These are phyloP conservation scores for Nothura maculosa DNA, from an alignment of 2,797 vertebrate genomes.

Conservation along the genomic window DNA sequence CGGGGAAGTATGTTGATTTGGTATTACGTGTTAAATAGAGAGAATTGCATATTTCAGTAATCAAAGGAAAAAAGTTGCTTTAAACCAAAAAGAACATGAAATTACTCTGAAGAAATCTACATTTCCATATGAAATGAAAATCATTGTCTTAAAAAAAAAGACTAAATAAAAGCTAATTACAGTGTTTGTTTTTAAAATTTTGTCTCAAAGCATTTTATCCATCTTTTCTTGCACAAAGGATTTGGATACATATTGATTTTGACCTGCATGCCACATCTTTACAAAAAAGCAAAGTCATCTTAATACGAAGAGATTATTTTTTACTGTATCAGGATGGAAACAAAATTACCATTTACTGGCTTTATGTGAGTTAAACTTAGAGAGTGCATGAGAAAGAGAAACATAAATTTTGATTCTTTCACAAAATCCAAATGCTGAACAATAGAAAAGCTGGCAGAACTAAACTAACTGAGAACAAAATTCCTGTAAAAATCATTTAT, in stretches of 20 bases:
- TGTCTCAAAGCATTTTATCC: constrained; percentile 65
- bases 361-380: constrained; percentile 64
- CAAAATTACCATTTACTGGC: constrained; percentile 23
- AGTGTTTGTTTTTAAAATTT: constrained; percentile 76
- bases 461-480: constrained; percentile 56
- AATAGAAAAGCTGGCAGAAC: constrained; percentile 15
- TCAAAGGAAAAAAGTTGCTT: constrained; percentile 77
- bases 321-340: constrained; percentile 30
- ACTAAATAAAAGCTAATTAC: constrained; percentile 74
- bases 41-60: constrained; percentile 77
- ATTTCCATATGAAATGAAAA: constrained; percentile 77
- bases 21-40: constrained; percentile 73
- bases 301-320: constrained; percentile 71
- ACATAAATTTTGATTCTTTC: constrained; percentile 56
- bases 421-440: constrained; percentile 40
- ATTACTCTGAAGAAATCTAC: constrained; percentile 72
- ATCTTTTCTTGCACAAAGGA: constrained; percentile 67
- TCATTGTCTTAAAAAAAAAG: constrained; percentile 75
- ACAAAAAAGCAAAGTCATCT: constrained; percentile 60
- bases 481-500: constrained; percentile 31
- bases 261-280: constrained; percentile 58
- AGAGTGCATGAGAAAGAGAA: neutral
- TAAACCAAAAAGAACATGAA: constrained; percentile 74
- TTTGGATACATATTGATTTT: constrained; percentile 69
- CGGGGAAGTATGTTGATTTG: constrained; percentile 71